These are phyloP conservation scores for Aphelinus atriplicis DNA, from an alignment of 1,140 invertebrate species.

Conservation along the genomic window DNA sequence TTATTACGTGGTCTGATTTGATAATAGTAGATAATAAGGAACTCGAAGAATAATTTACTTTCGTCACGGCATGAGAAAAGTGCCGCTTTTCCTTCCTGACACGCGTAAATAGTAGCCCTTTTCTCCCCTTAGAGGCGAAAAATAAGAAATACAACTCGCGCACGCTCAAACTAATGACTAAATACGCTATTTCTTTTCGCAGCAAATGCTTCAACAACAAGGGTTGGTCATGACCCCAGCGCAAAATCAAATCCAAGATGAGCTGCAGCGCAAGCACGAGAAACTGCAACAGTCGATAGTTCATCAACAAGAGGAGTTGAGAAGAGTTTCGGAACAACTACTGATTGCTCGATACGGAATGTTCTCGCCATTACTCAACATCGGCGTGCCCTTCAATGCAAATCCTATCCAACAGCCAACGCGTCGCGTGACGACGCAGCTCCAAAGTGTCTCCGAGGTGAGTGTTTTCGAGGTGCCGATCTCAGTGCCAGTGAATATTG, in stretches of 20 bases:
- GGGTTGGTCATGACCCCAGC: constrained; percentile 69
- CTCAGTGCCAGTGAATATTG: constrained; percentile 56
- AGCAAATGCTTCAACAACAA: constrained; percentile 64
- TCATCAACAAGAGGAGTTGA: constrained; percentile 86
- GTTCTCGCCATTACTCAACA: constrained; percentile 73
- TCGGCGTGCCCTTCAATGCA: constrained; percentile 56
- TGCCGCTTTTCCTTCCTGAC: no score
- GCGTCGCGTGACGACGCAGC: constrained; percentile 42
- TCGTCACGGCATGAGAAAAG: no score
- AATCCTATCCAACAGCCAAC: constrained; percentile 57
- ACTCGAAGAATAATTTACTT: no score
- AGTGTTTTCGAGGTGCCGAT: constrained; percentile 56
- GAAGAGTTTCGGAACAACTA: constrained; percentile 84
- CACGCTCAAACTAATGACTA: no score
- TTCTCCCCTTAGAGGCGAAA: no score
- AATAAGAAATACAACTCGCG: no score
- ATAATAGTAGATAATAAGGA: no score
- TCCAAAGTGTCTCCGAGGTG: constrained; percentile 50
- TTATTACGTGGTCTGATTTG: no score
- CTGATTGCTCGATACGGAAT: constrained; percentile 84
- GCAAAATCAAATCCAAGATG: constrained; percentile 75
- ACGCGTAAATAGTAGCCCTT: no score
- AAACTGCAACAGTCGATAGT: constrained; percentile 85
- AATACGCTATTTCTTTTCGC: no score
- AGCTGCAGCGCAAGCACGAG: constrained; percentile 84